phyloP scores from a whole-genome alignment of 2,888 invertebrate species.

The Erebia palarica region DNA sequence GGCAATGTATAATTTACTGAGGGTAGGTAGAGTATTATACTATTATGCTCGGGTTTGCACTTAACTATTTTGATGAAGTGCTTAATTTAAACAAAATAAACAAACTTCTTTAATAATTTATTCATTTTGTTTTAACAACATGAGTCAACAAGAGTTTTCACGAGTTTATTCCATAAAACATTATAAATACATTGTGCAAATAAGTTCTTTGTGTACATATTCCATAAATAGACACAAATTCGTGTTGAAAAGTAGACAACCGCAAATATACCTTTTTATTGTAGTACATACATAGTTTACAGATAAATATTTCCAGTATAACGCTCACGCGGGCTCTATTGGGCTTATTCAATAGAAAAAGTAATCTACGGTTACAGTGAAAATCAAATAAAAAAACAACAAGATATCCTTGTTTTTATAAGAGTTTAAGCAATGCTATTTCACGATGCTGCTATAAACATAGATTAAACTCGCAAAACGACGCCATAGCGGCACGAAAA shows the following conservation, averaged over 20 bases:
- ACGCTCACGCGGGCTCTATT: background rate
- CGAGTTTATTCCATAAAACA: too few species aligned
- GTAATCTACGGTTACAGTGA: slow-evolving; percentile 6
- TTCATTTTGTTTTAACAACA: too few species aligned
- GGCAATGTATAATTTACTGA: slow-evolving; percentile 50
- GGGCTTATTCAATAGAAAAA: background rate
- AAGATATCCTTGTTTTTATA: slow-evolving; percentile 14
- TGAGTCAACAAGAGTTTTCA: too few species aligned
- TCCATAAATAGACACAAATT: too few species aligned
- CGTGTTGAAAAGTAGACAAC: too few species aligned
- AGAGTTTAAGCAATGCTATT: slow-evolving; percentile 13
- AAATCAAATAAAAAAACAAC: slow-evolving; percentile 15
- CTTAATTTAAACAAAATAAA: too few species aligned
- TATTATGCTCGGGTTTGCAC: background rate
- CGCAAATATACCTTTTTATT: too few species aligned
- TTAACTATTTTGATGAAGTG: background rate
- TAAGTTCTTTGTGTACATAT: too few species aligned
- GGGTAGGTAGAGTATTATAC: background rate
- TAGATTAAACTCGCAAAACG: slow-evolving; percentile 26
- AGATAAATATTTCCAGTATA: background rate
- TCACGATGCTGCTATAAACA: slow-evolving; percentile 16
- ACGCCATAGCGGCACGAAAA: slow-evolving; percentile 27
- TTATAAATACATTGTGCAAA: too few species aligned
- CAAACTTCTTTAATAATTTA: too few species aligned
- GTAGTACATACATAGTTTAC: too few species aligned